These are phyloP conservation scores for Pangasianodon hypophthalmus DNA, from an alignment of 2,113 vertebrate species.

Conservation along the genomic window DNA sequence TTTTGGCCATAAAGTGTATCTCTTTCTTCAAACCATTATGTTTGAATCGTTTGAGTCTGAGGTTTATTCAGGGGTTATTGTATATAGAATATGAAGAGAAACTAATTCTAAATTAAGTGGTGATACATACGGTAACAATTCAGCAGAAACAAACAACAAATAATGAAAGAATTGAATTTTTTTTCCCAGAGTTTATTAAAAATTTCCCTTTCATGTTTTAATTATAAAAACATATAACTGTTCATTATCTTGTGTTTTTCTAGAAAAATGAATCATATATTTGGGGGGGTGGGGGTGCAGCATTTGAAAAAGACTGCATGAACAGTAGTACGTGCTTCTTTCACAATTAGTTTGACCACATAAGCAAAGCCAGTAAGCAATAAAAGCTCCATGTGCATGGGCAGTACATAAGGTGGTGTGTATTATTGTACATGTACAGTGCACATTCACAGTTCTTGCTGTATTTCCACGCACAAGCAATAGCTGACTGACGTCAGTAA, in stretches of 20 bases:
- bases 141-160: background rate
- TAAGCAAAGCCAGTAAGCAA: constrained; percentile 10
- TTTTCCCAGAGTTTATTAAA: background rate
- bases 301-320: background rate
- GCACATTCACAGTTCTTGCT: background rate
- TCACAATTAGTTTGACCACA: background rate
- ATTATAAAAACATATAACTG: constrained; percentile 64
- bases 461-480: background rate
- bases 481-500: background rate
- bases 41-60: background rate
- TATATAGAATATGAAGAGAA: background rate
- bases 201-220: constrained; percentile 41
- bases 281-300: background rate
- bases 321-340: background rate
- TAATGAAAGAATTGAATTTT: background rate
- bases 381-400: background rate
- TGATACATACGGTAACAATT: background rate
- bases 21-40: background rate
- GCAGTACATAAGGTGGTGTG: constrained; percentile 1
- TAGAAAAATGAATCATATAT: background rate
- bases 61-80: background rate
- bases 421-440: constrained; percentile 9
- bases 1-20: background rate
- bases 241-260: background rate
- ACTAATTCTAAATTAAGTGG: background rate